Conservation (phyloP, 2,888 invertebrate species). For the Corythucha ciliata region DNA sequence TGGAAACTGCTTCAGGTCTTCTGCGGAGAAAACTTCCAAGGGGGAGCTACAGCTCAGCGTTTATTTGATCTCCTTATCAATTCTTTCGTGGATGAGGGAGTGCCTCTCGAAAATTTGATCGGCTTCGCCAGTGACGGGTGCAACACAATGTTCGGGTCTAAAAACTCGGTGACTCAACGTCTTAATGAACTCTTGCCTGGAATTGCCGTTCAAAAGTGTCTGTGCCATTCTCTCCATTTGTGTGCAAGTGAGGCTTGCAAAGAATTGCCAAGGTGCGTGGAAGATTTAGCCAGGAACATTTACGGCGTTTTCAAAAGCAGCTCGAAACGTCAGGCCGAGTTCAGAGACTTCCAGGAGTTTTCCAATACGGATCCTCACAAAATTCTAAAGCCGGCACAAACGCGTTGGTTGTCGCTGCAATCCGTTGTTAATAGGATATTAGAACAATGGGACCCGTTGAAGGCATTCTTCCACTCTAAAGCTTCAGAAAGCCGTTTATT, state of each 20-base stretch:
- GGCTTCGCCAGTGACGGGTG: conserved; percentile 40
- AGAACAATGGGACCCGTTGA: conserved; percentile 30
- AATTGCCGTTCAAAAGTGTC: conserved; percentile 38
- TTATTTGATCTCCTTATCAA: not conserved
- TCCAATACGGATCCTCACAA: conserved; percentile 31
- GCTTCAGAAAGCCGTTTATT: not conserved
- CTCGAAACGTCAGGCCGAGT: conserved; percentile 16
- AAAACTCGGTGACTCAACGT: conserved; percentile 37
- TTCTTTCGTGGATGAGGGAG: conserved; percentile 24
- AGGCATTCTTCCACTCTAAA: not conserved
- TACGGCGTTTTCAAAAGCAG: not conserved
- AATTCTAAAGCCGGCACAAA: conserved; percentile 36
- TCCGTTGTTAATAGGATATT: conserved; percentile 20
- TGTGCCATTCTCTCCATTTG: conserved; percentile 39
- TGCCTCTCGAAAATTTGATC: conserved; percentile 38
- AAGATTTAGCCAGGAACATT: not conserved
- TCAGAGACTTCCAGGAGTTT: conserved; percentile 34
- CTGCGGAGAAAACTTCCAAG: conserved; percentile 30
- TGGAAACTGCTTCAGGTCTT: conserved; percentile 13
- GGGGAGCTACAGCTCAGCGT: conserved; percentile 15
- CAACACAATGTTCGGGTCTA: conserved; percentile 38
- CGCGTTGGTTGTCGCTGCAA: conserved; percentile 34
- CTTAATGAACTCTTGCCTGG: conserved; percentile 36
- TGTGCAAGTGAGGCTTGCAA: conserved; percentile 12
- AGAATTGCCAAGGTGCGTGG: conserved; percentile 32